Conservation (phyloP, 2,113 vertebrate genomes). For the Misgurnus mizolepis region DNA sequence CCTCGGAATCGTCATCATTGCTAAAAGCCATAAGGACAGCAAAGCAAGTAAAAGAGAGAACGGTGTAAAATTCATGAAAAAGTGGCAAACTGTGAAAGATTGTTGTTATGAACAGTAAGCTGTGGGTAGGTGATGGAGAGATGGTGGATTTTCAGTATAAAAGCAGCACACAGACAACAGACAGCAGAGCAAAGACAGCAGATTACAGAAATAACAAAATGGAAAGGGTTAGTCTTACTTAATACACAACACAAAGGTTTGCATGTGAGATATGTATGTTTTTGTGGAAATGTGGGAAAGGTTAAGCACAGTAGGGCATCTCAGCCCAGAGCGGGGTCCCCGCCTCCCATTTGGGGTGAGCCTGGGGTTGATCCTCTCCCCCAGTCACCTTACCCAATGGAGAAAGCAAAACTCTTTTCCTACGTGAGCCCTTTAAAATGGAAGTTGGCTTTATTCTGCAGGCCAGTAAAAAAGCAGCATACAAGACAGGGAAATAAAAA, state of each 20-base stretch:
- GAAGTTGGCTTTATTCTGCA: conserved; percentile 64
- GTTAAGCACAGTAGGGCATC: not conserved
- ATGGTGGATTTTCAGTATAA: not conserved
- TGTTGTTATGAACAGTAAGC: not conserved
- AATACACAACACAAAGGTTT: not conserved
- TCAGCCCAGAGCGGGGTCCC: conserved; percentile 34
- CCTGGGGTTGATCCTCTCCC: conserved; percentile 20
- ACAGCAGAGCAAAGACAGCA: conserved; percentile 16
- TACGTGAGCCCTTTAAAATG: conserved; percentile 60
- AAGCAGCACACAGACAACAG: not conserved
- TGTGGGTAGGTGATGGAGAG: conserved; percentile 1
- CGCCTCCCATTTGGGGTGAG: conserved; percentile 46
- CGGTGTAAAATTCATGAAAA: conserved; percentile 1
- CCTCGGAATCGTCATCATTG: not conserved
- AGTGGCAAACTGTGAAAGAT: conserved; percentile 3
- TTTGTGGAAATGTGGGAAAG: not conserved
- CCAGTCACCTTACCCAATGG: conserved; percentile 59
- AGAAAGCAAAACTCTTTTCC: conserved; percentile 52
- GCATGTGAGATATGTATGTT: not conserved
- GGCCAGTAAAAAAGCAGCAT: conserved; percentile 51
- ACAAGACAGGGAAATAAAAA: conserved; percentile 50
- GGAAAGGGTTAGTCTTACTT: not conserved
- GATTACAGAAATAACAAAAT: not conserved
- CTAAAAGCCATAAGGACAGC: not conserved
- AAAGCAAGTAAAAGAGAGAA: conserved; percentile 12